These are phyloP conservation scores for Neocrepidodera transversa DNA, from an alignment of 2,888 invertebrate species.

Conservation along the genomic window DNA sequence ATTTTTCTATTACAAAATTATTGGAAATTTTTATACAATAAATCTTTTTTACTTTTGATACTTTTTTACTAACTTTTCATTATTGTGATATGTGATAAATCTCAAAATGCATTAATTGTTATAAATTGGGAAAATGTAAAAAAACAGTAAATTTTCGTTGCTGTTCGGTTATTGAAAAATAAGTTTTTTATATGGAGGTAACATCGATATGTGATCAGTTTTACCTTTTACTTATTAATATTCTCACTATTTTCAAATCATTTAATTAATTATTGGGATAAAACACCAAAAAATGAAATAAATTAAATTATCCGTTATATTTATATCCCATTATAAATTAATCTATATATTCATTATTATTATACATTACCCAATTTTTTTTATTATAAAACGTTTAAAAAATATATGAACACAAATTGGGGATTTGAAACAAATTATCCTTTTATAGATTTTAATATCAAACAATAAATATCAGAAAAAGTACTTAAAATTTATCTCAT, in stretches of 20 bases:
- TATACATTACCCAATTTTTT: neutral
- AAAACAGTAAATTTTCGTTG: neutral
- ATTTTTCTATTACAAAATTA: too few relatives aligned
- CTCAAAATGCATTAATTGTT: slow-evolving; percentile 7
- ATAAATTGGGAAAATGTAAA: neutral
- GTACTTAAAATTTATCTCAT: too few relatives aligned
- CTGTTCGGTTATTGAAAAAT: neutral
- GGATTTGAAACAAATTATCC: neutral
- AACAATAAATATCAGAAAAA: neutral
- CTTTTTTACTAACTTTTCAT: slow-evolving; percentile 1
- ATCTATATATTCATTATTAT: neutral
- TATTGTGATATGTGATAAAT: slow-evolving; percentile 17
- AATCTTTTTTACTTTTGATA: slow-evolving; percentile 14
- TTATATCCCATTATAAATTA: neutral
- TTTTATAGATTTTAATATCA: too few relatives aligned
- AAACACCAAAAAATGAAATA: neutral
- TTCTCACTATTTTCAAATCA: too few relatives aligned
- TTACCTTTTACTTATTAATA: too few relatives aligned
- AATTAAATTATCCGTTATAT: neutral
- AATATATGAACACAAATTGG: neutral
- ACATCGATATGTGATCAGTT: too few relatives aligned
- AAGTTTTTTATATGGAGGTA: too few relatives aligned
- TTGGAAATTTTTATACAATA: too few relatives aligned
- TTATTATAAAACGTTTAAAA: neutral
- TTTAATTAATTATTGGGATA: too few relatives aligned